Evolutionary conservation across 2,888 invertebrate species (phyloP).

Genomic region (Lumbricus terrestris): DNA sequence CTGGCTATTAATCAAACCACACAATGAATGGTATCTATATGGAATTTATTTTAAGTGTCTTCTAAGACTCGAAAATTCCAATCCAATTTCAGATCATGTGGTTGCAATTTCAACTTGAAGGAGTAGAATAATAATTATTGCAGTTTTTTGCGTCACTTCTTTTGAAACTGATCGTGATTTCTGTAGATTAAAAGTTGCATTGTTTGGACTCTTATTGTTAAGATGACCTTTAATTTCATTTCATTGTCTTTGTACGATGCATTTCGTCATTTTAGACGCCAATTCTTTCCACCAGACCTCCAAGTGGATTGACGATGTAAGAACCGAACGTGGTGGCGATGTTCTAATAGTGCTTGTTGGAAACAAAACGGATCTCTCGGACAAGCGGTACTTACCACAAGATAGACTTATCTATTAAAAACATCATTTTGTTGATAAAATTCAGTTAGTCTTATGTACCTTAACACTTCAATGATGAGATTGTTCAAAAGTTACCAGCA

Average conservation of each 20-base stretch:
- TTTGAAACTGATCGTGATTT: neutral
- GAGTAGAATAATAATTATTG: too few relatives aligned
- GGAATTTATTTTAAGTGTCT: neutral
- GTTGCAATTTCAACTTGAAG: too few relatives aligned
- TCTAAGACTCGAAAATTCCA: neutral
- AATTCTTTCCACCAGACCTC: slow-evolving; percentile 99
- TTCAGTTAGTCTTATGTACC: too few relatives aligned
- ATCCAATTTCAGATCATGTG: too few relatives aligned
- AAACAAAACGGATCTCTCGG: slow-evolving; percentile 98
- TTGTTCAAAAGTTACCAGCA: too few relatives aligned
- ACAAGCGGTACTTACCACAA: slow-evolving; percentile 74
- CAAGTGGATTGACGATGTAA: slow-evolving; percentile 99
- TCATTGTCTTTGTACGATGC: neutral
- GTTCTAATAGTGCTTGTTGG: slow-evolving; percentile 98
- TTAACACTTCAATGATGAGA: too few relatives aligned
- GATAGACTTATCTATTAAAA: neutral
- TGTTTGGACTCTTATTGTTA: neutral
- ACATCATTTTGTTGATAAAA: neutral
- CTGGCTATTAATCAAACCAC: neutral
- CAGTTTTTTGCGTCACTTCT: neutral
- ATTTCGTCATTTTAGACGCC: slow-evolving; percentile 47
- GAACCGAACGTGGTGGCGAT: slow-evolving; percentile 97
- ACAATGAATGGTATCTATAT: neutral
- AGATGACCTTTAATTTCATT: neutral
- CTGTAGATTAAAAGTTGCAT: neutral